Base-by-base conservation (phyloP, 2,113 vertebrate genomes). In the Ellobius talpinus region DNA sequence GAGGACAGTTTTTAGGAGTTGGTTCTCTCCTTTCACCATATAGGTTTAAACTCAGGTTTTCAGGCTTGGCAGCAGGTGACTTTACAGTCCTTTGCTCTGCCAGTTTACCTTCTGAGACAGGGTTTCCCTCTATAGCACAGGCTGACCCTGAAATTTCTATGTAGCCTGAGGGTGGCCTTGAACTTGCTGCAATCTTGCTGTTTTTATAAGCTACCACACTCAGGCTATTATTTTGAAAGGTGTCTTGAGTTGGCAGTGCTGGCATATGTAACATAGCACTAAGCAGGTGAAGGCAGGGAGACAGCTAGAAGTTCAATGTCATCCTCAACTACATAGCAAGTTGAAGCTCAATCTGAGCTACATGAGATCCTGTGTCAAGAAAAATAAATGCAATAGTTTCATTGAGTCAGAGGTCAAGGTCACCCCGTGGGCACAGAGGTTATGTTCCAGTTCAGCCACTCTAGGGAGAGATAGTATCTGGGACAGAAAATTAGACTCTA, bases 401-500 rank as follows among this genome's bases (percentile, higher is more conserved):
- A 11, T 55, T 94, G 85, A 72, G 14, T 96, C 70, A 86, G 52
- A 95, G 50, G n/a, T 92, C 19, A 93, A 97, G 65, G 17, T 85
- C 90, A 96, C 2, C 55, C 5, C 13, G 12, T 81, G 72, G n/a
- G 29, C 16, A 47, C 45, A 45, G 36, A 73, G 72, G 31, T 16
- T 92, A 24, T n/a, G 68, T 93, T 63, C 47, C 13, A 63, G 8
- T 14, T 66, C 10, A 73, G 13, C 63, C 10, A 61, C 16, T 6
- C 29, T 87, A 39, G 14, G 23, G 78, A 82, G n/a, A 90, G 12
- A 17, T 17, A 82, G 52, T 58, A 94, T 16, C 14, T 87, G 39
- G 45, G 85, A 78, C 29, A 93, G 66, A 87, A 96, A 96, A 78
- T 50, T 16, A 66, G 63, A 74, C n/a, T 94, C 94, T 93, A 58